These are phyloP conservation scores for Thamnophis sirtalis DNA, from an alignment of 2,113 vertebrate species.

Conservation along the genomic window DNA sequence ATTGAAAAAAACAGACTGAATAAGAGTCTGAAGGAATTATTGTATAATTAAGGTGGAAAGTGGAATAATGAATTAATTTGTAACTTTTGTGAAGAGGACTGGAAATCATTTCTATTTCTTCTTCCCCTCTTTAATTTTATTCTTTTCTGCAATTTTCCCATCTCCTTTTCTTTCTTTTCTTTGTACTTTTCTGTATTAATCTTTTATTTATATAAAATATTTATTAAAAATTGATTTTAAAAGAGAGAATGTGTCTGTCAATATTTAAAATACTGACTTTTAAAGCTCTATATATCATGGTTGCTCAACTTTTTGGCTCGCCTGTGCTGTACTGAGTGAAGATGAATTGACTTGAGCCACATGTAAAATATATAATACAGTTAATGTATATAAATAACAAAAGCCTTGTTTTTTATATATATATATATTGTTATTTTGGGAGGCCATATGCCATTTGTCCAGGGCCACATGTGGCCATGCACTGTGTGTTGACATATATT, in stretches of 20 bases:
- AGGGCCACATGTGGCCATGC: not conserved
- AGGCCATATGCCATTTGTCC: too few species aligned
- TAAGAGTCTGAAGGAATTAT: not conserved
- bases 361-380: not conserved
- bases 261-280: not conserved
- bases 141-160: not conserved
- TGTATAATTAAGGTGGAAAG: not conserved
- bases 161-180: not conserved
- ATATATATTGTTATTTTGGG: not conserved
- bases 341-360: not conserved
- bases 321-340: not conserved
- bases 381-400: not conserved
- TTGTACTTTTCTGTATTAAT: not conserved
- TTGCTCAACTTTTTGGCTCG: too few species aligned
- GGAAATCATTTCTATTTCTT: not conserved
- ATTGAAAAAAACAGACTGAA: not conserved
- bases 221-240: not conserved
- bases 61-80: not conserved
- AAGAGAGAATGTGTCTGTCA: not conserved
- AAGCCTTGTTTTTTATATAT: not conserved
- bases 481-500: not conserved
- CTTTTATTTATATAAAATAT: not conserved
- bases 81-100: not conserved
- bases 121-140: not conserved
- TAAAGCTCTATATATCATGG: not conserved